Base-by-base conservation (phyloP, 2,888 invertebrate species). In the Synanthedon andrenaeformis region DNA sequence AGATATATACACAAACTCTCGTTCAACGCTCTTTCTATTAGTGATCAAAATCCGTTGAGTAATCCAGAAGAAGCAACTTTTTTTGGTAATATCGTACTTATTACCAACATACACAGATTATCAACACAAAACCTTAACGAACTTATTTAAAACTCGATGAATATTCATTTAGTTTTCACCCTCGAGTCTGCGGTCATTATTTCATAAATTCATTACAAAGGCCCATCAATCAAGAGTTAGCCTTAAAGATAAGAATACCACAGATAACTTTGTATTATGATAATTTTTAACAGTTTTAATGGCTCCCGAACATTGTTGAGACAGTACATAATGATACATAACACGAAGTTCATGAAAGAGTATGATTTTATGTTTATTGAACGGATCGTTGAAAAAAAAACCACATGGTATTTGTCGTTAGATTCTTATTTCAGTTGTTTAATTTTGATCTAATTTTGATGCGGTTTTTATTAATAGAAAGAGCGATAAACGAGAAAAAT, bases 201-300 rank as follows among this genome's bases (percentile, higher is more conserved):
- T 64, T 74, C 67, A 70, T 74, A 75, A 73, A 74, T 69, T 69
- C 66, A 63, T 71, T 70, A 64, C 66, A 65, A 59, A 57, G 57
- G 56, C 56, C 62, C 65, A 67, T 67, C 65, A 62, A 70, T 69
- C 66, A 69, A 41, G 51, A 13, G 23, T 19, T 49, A 49, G 55
- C 48, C 58, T 56, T 52, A 55, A 56, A 64, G 65, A 63, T 66
- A 64, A 63, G 51, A 54, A 35, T 19, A 19, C 12, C 41, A 5
- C n/a, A 51, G 49, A 54, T 57, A 58, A 65, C 63, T 60, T 65
- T 63, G 62, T 67, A 51, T 56, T 62, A 65, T 64, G 63, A 45
- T 62, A 65, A 64, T 62, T 13, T 53, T 48, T 52, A 52, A 52
- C 53, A 49, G 52, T 53, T 51, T 17, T 54, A 52, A 52, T 56